Evolutionary conservation across 2,113 vertebrate species (phyloP).

Genomic region (Mormyrus lacerda): DNA sequence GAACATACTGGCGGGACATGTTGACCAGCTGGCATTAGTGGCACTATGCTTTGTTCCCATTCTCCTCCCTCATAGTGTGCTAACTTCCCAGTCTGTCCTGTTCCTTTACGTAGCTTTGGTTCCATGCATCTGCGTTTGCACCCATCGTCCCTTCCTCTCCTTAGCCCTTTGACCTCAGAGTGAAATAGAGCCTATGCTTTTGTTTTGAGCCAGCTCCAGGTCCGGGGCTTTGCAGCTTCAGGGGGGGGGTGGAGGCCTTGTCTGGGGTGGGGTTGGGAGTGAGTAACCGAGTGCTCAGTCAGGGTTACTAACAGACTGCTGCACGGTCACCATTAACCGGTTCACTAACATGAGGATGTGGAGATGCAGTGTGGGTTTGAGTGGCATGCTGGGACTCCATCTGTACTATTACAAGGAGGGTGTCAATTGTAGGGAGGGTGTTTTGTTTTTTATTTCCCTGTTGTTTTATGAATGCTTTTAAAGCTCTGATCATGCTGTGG

Average conservation of each 20-base stretch:
- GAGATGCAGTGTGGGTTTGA: not conserved
- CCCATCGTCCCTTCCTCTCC: not conserved
- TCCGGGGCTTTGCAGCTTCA: not conserved
- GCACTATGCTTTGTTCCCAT: not conserved
- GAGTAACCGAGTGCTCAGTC: not conserved
- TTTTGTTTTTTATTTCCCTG: not conserved
- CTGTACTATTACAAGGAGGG: not conserved
- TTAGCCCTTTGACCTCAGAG: not conserved
- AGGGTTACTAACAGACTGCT: conserved; percentile 17
- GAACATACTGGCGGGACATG: not conserved
- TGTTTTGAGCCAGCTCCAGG: conserved; percentile 10
- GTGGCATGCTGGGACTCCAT: not conserved
- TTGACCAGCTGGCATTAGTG: not conserved
- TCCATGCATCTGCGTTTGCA: not conserved
- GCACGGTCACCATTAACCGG: not conserved
- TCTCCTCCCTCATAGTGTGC: not conserved
- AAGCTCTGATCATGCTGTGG: not conserved
- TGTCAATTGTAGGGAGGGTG: not conserved
- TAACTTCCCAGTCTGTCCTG: not conserved
- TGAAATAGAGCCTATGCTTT: conserved; percentile 25
- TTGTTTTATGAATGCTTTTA: not conserved
- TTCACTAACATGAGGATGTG: not conserved
- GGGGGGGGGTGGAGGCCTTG: not conserved
- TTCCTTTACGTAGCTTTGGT: not conserved
- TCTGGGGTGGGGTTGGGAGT: not conserved